Evolutionary conservation across 2,888 invertebrate species (phyloP).

Genomic region (Plagodis pulveraria): DNA sequence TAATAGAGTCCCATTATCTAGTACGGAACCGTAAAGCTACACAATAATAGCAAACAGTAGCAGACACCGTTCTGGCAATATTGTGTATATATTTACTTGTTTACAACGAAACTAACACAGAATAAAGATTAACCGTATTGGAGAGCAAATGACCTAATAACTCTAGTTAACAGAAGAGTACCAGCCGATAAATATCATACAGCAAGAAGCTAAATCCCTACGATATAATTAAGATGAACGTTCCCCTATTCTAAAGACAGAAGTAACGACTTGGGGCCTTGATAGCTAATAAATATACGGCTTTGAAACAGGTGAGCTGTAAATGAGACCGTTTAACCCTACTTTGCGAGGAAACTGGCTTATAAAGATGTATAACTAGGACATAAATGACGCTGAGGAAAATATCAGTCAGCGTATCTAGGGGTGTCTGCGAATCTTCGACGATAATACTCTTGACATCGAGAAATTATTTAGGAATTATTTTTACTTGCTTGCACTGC

Average conservation of each 20-base stretch:
- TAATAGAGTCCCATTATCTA: too few relatives aligned
- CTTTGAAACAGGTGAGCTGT: conserved; percentile 42
- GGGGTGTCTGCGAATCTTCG: too few relatives aligned
- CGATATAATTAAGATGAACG: conserved; percentile 17
- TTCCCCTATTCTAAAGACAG: conserved; percentile 1
- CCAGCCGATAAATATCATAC: conserved; percentile 1
- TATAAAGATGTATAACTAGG: neutral
- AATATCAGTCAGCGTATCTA: too few relatives aligned
- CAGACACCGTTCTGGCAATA: too few relatives aligned
- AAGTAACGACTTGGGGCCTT: conserved; percentile 5
- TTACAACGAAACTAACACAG: too few relatives aligned
- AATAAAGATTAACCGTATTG: too few relatives aligned
- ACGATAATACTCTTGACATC: too few relatives aligned
- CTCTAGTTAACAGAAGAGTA: conserved; percentile 1
- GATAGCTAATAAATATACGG: conserved; percentile 42
- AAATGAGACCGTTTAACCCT: conserved; percentile 36
- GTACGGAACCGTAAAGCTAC: too few relatives aligned
- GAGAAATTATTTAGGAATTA: too few relatives aligned
- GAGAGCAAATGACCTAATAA: neutral
- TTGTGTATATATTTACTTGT: too few relatives aligned
- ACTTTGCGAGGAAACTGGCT: conserved; percentile 10
- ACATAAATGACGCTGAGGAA: conserved; percentile 2
- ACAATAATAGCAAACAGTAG: too few relatives aligned
- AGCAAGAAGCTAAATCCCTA: conserved; percentile 7
- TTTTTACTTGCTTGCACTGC: too few relatives aligned